A percentile compares a stretch with the other conserved stretches of the same genome.
Evolutionary conservation across 2,113 vertebrate genomes (phyloP).

Genomic region (Oncorhynchus kisutch): DNA sequence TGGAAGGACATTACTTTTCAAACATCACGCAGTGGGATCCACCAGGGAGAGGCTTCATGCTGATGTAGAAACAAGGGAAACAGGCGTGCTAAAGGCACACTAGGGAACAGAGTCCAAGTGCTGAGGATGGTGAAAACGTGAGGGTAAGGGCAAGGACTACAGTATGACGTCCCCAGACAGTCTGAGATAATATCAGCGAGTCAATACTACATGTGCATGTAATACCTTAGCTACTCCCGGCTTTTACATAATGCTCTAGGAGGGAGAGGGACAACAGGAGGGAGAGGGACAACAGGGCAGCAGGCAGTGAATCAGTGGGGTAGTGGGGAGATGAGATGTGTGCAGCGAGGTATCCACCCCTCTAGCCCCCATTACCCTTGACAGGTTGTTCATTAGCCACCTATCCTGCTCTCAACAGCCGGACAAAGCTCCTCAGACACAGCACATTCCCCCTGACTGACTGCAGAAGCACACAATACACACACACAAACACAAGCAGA

Average conservation of each 20-base stretch:
- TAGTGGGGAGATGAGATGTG: conserved; percentile 34
- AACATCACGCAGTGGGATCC: neutral
- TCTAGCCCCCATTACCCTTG: conserved; percentile 68
- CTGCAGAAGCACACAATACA: conserved; percentile 7
- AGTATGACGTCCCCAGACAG: neutral
- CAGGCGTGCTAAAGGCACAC: neutral
- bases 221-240: neutral
- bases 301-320: conserved; percentile 59
- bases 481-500: neutral
- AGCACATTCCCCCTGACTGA: conserved; percentile 50
- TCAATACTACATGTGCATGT: neutral
- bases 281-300: neutral
- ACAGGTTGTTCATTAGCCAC: conserved; percentile 80
- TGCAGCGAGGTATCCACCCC: conserved; percentile 41
- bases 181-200: neutral
- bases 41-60: neutral
- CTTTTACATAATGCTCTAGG: neutral
- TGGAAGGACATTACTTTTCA: neutral
- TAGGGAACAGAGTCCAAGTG: conserved; percentile 17
- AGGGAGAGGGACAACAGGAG: neutral
- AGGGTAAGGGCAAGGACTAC: conserved; percentile 18
- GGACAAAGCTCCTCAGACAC: conserved; percentile 53
- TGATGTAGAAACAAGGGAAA: neutral
- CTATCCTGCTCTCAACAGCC: conserved; percentile 69
- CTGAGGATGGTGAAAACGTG: conserved; percentile 22